Evolutionary conservation across 1,140 invertebrate species (phyloP).

Genomic region (Venustaconcha ellipsiformis): DNA sequence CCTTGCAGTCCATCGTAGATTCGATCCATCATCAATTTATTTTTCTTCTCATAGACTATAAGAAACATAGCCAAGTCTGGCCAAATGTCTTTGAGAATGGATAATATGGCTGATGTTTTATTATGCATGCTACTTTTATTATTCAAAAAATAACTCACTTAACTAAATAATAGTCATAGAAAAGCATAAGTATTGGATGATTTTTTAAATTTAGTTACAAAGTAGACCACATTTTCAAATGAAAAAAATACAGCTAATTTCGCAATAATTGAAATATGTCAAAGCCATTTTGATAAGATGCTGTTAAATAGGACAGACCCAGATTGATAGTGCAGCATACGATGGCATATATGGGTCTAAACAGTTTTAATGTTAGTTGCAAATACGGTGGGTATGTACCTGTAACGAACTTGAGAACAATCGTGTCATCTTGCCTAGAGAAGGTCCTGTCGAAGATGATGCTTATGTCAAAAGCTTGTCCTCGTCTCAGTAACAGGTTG

Average conservation of each 20-base stretch:
- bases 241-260: neutral
- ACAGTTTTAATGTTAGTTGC: neutral
- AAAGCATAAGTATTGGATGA: too few species aligned
- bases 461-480: conserved; percentile 54
- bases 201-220: too few species aligned
- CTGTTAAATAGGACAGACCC: neutral
- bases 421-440: conserved; percentile 40
- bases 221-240: neutral
- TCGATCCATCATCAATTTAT: too few species aligned
- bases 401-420: conserved; percentile 59
- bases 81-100: too few species aligned
- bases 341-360: neutral
- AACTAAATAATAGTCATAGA: too few species aligned
- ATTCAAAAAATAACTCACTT: too few species aligned
- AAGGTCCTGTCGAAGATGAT: conserved; percentile 54
- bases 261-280: neutral
- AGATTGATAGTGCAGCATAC: neutral
- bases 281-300: neutral
- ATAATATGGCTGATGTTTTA: too few species aligned
- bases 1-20: too few species aligned
- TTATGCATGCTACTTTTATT: too few species aligned
- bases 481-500: conserved; percentile 56
- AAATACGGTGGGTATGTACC: conserved; percentile 34
- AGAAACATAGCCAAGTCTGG: too few species aligned
- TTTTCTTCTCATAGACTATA: too few species aligned